phyloP scores from a whole-genome alignment of 2,888 invertebrate species.

The Siphlonurus alternatus region DNA sequence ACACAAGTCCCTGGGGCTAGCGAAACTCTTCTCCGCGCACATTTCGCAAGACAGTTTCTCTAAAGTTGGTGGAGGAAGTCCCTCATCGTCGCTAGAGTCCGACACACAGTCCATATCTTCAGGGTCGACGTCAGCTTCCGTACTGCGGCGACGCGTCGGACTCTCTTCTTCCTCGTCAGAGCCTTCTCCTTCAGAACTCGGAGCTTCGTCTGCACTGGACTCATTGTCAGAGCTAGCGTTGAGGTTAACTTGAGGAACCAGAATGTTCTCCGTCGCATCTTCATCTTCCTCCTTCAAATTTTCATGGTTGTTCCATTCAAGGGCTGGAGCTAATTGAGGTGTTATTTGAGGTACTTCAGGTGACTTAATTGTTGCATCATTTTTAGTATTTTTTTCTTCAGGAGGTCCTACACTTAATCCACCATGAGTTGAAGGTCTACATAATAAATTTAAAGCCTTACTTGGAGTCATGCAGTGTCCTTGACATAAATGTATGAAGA shows the following conservation, averaged over 20 bases:
- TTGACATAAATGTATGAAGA: not conserved
- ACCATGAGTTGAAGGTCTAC: too few relatives aligned
- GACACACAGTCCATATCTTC: constrained; percentile 31
- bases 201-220: not conserved
- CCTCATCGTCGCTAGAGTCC: constrained; percentile 30
- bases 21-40: constrained; percentile 31
- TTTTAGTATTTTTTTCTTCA: not conserved
- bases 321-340: not conserved
- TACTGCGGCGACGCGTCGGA: constrained; percentile 21
- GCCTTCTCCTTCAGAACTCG: not conserved
- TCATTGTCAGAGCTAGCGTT: not conserved
- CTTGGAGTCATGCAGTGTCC: not conserved
- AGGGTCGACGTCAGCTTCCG: constrained; percentile 21
- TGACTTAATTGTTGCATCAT: not conserved
- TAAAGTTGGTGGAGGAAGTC: constrained; percentile 14
- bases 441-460: not conserved
- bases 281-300: not conserved
- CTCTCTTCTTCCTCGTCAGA: constrained; percentile 25
- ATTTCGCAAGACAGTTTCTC: constrained; percentile 27
- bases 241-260: not conserved
- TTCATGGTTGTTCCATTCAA: not conserved
- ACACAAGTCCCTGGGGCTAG: constrained; percentile 4
- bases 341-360: not conserved
- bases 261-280: too few relatives aligned
- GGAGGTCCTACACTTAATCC: too few relatives aligned